Evolutionary conservation across 2,113 vertebrate species (phyloP).

Genomic region (Lates calcarifer): DNA sequence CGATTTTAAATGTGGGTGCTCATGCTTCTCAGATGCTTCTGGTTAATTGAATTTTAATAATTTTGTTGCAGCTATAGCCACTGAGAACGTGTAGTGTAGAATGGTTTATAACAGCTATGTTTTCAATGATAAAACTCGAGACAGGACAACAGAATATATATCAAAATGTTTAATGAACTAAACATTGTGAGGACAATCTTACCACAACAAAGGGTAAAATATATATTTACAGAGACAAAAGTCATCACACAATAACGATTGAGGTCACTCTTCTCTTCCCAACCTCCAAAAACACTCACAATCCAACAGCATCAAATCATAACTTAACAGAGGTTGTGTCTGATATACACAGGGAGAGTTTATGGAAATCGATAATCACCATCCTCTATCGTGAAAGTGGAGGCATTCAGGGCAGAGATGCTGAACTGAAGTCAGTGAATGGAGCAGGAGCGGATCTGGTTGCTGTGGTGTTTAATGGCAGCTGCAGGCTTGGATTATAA

Average conservation of each 20-base stretch:
- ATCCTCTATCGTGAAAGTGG: not conserved
- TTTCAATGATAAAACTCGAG: not conserved
- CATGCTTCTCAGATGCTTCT: not conserved
- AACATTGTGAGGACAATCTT: constrained; percentile 45
- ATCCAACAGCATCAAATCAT: constrained; percentile 23
- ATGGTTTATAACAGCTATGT: not conserved
- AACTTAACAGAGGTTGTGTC: constrained; percentile 13
- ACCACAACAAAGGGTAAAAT: constrained; percentile 52
- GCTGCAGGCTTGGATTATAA: not conserved
- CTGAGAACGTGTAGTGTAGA: not conserved
- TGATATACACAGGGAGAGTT: not conserved
- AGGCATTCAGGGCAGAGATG: not conserved
- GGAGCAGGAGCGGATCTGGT: not conserved
- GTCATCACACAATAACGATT: constrained; percentile 13
- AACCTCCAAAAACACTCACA: constrained; percentile 2
- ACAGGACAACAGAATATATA: constrained; percentile 18
- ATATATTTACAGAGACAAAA: constrained; percentile 65
- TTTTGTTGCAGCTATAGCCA: not conserved
- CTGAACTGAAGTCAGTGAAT: not conserved
- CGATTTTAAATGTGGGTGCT: not conserved
- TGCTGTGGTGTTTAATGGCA: not conserved
- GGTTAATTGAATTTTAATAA: not conserved
- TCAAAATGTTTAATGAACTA: constrained; percentile 72
- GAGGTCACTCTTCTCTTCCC: not conserved
- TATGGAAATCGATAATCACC: not conserved